Conservation (phyloP, 2,888 invertebrate genomes). For the Mystacides longicornis region DNA sequence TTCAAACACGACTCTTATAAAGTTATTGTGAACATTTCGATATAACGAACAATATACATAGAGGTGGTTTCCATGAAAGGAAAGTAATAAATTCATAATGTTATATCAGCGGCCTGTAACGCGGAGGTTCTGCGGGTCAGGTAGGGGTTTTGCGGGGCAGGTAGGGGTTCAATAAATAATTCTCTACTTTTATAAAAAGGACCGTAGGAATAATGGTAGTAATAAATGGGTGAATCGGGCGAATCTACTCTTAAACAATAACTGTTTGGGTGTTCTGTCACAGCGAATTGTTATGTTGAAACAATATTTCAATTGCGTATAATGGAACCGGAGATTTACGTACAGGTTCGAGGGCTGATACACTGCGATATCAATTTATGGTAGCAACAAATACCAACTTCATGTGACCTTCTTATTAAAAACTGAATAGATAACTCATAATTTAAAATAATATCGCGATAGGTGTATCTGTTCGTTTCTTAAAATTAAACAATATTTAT, state of each 20-base stretch:
- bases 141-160: slow-evolving; percentile 7
- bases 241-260: slow-evolving; percentile 25
- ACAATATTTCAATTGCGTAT: slow-evolving; percentile 26
- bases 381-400: too few relatives aligned
- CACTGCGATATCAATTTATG: slow-evolving; percentile 1
- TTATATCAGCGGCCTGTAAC: neutral
- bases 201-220: slow-evolving; percentile 9
- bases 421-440: too few relatives aligned
- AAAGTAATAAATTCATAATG: slow-evolving; percentile 22
- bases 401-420: too few relatives aligned
- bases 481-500: too few relatives aligned
- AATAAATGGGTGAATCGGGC: slow-evolving; percentile 18
- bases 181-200: slow-evolving; percentile 22
- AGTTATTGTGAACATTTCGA: neutral
- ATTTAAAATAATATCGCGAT: too few relatives aligned
- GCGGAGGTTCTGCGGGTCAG: slow-evolving; percentile 7
- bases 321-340: slow-evolving; percentile 24
- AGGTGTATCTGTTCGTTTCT: too few relatives aligned
- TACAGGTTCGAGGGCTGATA: slow-evolving; percentile 9
- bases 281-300: slow-evolving; percentile 24
- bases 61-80: slow-evolving; percentile 17
- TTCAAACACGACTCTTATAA: slow-evolving; percentile 9
- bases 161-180: slow-evolving; percentile 21
- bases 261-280: slow-evolving; percentile 24
- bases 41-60: neutral